Conservation (phyloP, 2,888 invertebrate species). For the Hyppa rectilinea region DNA sequence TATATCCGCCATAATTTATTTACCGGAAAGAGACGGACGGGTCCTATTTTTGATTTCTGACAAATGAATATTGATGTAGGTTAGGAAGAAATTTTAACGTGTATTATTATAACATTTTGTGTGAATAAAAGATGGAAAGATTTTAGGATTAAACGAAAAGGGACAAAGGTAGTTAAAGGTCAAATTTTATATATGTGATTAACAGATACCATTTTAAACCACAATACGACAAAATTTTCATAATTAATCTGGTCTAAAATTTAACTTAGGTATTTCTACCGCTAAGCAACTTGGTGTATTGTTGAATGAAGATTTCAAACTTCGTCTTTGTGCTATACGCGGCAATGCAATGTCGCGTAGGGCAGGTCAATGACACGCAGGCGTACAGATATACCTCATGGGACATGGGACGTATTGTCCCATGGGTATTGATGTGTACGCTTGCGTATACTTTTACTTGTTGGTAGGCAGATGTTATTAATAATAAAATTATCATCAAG, state of each 20-base stretch:
- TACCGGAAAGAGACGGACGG: constrained; percentile 21
- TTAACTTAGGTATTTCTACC: too few relatives aligned
- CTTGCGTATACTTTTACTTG: too few relatives aligned
- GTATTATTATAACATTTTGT: constrained; percentile 50
- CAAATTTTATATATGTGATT: constrained; percentile 18
- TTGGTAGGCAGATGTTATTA: neutral
- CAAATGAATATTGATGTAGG: constrained; percentile 64
- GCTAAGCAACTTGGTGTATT: neutral
- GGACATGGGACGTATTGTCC: too few relatives aligned
- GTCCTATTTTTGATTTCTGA: constrained; percentile 43
- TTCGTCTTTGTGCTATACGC: too few relatives aligned
- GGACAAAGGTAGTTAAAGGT: constrained; percentile 24
- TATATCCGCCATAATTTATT: constrained; percentile 35
- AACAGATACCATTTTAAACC: constrained; percentile 1
- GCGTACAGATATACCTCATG: too few relatives aligned
- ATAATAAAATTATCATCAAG: neutral
- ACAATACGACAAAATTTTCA: neutral
- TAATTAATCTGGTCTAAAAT: neutral
- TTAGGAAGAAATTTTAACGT: constrained; percentile 49
- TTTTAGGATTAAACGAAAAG: constrained; percentile 14
- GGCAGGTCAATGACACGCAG: constrained; percentile 25
- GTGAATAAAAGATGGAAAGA: constrained; percentile 1
- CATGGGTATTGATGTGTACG: too few relatives aligned
- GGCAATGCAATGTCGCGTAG: neutral
- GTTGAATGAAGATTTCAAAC: neutral